Evolutionary conservation across 1,140 invertebrate genomes (phyloP).

Genomic region (Lamellibrachia luymesi): DNA sequence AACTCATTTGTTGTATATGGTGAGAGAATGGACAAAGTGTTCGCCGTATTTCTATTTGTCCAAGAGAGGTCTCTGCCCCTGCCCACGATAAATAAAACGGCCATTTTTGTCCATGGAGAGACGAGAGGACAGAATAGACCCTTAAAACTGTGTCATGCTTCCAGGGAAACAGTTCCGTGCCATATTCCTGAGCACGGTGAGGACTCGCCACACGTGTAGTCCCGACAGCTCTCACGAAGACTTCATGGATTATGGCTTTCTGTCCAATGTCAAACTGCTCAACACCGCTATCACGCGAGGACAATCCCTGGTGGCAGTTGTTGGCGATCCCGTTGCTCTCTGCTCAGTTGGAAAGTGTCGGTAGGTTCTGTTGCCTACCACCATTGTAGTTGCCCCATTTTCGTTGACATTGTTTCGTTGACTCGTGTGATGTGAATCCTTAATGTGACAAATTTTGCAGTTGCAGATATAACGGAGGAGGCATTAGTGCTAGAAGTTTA

Average conservation of each 20-base stretch:
- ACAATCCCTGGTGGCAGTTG: constrained; percentile 81
- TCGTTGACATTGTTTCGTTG: background rate
- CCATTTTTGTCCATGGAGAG: too few relatives aligned
- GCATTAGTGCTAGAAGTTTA: too few relatives aligned
- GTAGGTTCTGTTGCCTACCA: constrained; percentile 39
- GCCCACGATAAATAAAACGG: too few relatives aligned
- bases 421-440: background rate
- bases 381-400: background rate
- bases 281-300: constrained; percentile 86
- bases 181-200: constrained; percentile 80
- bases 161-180: constrained; percentile 80
- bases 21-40: background rate
- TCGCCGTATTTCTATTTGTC: too few relatives aligned
- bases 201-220: constrained; percentile 73
- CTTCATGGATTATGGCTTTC: constrained; percentile 77
- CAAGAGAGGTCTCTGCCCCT: too few relatives aligned
- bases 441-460: background rate
- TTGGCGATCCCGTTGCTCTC: constrained; percentile 82
- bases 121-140: too few relatives aligned
- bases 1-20: constrained; percentile 13
- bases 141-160: constrained; percentile 11
- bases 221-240: constrained; percentile 56
- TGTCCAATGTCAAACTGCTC: constrained; percentile 80
- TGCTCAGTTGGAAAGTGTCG: constrained; percentile 81
- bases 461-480: background rate